Conservation (phyloP, 2,113 vertebrate genomes). For the Heptranchias perlo region DNA sequence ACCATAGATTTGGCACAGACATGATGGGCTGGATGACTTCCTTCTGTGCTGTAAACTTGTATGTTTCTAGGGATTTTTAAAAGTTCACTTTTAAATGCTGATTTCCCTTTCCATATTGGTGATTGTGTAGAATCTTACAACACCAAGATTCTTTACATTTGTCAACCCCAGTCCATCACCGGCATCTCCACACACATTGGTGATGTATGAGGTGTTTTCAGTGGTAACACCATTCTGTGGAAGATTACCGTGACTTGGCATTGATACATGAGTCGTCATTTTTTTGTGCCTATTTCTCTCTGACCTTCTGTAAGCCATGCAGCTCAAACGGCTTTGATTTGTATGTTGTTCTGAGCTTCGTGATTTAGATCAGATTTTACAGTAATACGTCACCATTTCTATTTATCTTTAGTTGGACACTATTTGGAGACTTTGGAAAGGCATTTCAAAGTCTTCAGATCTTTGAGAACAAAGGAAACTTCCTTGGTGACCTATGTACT, state of each 20-base stretch:
- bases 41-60: neutral
- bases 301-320: neutral
- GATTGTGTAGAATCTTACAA: too few relatives aligned
- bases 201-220: neutral
- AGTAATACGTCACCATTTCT: neutral
- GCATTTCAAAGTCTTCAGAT: neutral
- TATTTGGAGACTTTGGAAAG: neutral
- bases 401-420: neutral
- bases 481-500: neutral
- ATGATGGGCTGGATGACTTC: neutral
- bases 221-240: neutral
- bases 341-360: neutral
- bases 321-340: neutral
- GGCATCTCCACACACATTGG: too few relatives aligned
- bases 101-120: neutral
- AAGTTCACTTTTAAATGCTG: neutral
- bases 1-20: neutral
- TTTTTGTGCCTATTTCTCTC: neutral
- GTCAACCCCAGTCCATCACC: too few relatives aligned
- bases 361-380: neutral
- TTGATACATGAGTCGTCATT: neutral
- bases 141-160: too few relatives aligned
- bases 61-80: neutral
- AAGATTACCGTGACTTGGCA: conserved; percentile 3
- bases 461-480: neutral